phyloP scores from a whole-genome alignment of 2,797 vertebrate genomes.

The Rousettus madagascariensis region DNA sequence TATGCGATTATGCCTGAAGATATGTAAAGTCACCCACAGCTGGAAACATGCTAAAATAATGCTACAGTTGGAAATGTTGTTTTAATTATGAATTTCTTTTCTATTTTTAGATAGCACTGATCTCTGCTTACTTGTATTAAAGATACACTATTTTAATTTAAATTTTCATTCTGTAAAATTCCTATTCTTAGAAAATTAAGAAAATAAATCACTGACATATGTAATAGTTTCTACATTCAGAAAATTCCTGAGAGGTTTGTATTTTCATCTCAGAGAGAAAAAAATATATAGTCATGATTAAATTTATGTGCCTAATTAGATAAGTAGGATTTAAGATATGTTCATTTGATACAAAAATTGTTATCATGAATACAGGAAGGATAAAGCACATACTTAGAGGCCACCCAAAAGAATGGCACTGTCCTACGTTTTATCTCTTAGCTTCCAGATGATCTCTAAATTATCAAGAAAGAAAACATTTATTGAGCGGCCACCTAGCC shows the following conservation, averaged over 20 bases:
- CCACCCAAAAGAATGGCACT: not conserved
- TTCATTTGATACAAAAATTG: conserved; percentile 11
- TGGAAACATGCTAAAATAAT: conserved; percentile 61
- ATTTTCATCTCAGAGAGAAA: conserved; percentile 51
- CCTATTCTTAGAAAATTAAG: conserved; percentile 46
- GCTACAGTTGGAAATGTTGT: conserved; percentile 21
- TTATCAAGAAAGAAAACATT: not conserved
- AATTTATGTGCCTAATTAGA: conserved; percentile 19
- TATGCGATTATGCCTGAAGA: conserved; percentile 62
- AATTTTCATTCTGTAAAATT: conserved; percentile 45
- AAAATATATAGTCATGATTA: conserved; percentile 6
- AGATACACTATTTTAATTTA: conserved; percentile 60
- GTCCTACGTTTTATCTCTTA: not conserved
- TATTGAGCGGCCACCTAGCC: not conserved
- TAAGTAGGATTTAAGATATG: not conserved
- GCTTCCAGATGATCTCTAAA: not conserved
- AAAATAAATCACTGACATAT: conserved; percentile 36
- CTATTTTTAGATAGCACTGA: conserved; percentile 54
- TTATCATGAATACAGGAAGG: not conserved
- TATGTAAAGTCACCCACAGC: conserved; percentile 53
- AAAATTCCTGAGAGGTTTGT: conserved; percentile 41
- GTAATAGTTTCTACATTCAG: not conserved
- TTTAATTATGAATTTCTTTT: conserved; percentile 64
- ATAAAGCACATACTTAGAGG: not conserved
- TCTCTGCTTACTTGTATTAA: conserved; percentile 48